These are phyloP conservation scores for Allolobophora icterica DNA, from an alignment of 2,888 invertebrate genomes.

Conservation along the genomic window DNA sequence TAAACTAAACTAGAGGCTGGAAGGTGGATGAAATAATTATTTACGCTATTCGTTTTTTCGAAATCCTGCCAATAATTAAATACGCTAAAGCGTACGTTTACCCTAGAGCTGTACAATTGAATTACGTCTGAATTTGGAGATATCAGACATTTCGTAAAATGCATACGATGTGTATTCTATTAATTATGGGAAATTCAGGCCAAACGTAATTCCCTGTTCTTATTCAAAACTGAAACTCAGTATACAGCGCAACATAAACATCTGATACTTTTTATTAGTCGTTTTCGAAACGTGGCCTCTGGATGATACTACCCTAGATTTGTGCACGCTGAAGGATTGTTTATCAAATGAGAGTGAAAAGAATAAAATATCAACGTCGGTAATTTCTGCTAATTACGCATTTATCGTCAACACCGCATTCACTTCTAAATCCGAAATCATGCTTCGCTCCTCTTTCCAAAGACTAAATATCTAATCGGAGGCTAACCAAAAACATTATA, in stretches of 20 bases:
- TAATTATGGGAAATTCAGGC: background rate
- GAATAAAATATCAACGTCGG: background rate
- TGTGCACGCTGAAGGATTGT: background rate
- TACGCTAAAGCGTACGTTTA: too few relatives aligned
- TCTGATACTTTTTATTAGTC: background rate
- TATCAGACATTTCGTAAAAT: too few relatives aligned
- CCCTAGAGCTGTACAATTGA: background rate
- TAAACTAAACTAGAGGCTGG: too few relatives aligned
- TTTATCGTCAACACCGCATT: background rate
- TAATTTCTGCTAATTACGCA: background rate
- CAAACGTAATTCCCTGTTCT: background rate
- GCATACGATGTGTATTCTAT: too few relatives aligned
- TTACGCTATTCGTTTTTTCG: too few relatives aligned
- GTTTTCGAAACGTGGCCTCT: background rate
- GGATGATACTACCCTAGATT: background rate
- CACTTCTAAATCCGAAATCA: background rate
- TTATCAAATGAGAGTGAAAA: background rate
- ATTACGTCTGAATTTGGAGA: background rate
- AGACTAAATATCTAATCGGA: background rate
- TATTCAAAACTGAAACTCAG: background rate
- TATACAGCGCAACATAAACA: background rate
- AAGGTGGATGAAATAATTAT: too few relatives aligned
- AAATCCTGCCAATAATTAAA: too few relatives aligned
- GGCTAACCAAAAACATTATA: background rate
- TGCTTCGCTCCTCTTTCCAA: background rate